Base-by-base conservation (phyloP, 2,113 vertebrate genomes). In the Eidolon helvum region DNA sequence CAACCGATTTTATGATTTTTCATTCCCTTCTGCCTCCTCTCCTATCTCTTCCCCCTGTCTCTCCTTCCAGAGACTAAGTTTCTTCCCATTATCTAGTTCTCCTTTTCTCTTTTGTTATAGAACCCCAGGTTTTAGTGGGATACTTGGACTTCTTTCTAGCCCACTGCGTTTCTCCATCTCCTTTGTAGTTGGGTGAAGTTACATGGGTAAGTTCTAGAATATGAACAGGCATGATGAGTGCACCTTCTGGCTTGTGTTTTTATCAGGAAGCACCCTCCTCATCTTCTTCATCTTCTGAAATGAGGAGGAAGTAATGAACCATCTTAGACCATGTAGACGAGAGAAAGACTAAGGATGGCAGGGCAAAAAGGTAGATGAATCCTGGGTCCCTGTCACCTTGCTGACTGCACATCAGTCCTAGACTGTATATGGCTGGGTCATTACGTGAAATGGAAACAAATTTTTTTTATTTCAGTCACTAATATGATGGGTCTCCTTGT, bases 361-460 rank as follows among this genome's bases (percentile, higher is more conserved):
- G 40, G 33, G 12, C 21, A 71, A 10, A n/a, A 77, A 45, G 35
- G 14, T 19, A 4, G 53, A 53, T 45, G 35, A 38, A 38, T 40
- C 26, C 18, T 28, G 19, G 40, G 48, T 84, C 11, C 40, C 63
- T 53, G 61, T 28, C 2, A 28, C 15, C 53, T 59, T 3, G 15
- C 15, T 12, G 9, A 2, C 40, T 21, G 53, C 1, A 0, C 0
- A 0, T 35, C 10, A 55, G 21, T 3, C 59, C 38, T 38, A 35
- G 43, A 40, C 65, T 11, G 10, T 10, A 12, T 33, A n/a, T 4
- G 11, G 10, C 2, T 3, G 57, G 59, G 24, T 9, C 10, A 3
- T 55, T 10, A 1, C 9, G 11, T 38, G 2, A 33, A 63, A 45
- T 1, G 40, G 45, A 84, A 95, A 43, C n/a, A 53, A 45, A 80